A percentile compares a stretch with the other conserved stretches of the same genome.
These are phyloP conservation scores for Lepisosteus oculatus DNA, from an alignment of 2,113 vertebrate genomes.

Conservation along the genomic window DNA sequence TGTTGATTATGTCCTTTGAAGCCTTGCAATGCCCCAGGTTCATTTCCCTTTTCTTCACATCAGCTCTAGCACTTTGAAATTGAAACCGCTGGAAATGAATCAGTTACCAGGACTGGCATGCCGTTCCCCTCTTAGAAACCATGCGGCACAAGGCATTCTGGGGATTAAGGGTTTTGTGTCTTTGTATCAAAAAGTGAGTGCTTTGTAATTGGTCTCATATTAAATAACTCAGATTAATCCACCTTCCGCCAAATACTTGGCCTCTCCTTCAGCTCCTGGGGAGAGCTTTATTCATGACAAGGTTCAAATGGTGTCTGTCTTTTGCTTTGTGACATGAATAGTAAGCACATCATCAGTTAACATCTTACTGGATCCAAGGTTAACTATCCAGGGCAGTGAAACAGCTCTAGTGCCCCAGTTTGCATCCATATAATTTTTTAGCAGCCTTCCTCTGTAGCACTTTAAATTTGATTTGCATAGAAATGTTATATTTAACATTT, in stretches of 20 bases:
- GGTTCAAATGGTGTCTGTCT: background rate
- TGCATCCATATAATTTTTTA: background rate
- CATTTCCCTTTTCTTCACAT: conserved; percentile 43
- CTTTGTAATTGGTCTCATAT: conserved; percentile 6
- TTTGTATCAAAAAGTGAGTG: conserved; percentile 2
- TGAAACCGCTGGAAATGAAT: conserved; percentile 40
- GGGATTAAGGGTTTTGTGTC: conserved; percentile 10
- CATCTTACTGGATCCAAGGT: background rate
- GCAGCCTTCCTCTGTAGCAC: background rate
- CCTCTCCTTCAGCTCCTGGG: background rate
- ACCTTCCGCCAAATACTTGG: background rate
- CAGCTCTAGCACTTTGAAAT: conserved; percentile 52
- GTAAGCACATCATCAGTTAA: background rate
- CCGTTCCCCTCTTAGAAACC: conserved; percentile 23
- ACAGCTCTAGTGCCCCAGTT: background rate
- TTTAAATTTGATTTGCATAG: no score
- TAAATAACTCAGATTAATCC: background rate
- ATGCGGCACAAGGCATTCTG: conserved; percentile 7
- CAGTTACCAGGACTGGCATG: conserved; percentile 40
- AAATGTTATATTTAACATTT: no score
- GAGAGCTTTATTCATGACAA: background rate
- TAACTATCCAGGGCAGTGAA: background rate
- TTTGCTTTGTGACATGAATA: background rate
- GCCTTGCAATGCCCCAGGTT: conserved; percentile 45
- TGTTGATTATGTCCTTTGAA: conserved; percentile 65